Evolutionary conservation across 2,797 vertebrate species (phyloP).

Genomic region (Enteromius anoplus): DNA sequence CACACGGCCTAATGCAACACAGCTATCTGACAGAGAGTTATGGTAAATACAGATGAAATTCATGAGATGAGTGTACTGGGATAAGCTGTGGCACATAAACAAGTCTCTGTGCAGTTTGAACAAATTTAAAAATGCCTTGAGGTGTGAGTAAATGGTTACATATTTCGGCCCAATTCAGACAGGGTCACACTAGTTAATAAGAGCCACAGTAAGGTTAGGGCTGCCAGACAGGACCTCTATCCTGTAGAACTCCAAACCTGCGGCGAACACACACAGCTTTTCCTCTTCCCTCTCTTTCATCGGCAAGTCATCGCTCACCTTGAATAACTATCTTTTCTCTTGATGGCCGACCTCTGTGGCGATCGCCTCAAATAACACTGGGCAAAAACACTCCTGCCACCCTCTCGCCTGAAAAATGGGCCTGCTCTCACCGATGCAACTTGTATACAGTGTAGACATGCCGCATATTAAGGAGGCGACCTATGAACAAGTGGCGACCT

Average conservation of each 20-base stretch:
- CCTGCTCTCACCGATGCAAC: constrained; percentile 23
- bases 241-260: constrained; percentile 65
- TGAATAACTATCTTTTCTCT: constrained; percentile 72
- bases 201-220: constrained; percentile 64
- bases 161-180: constrained; percentile 49
- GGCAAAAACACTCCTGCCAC: constrained; percentile 65
- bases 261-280: constrained; percentile 51
- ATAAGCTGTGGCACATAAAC: constrained; percentile 48
- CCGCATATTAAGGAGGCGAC: constrained; percentile 49
- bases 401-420: constrained; percentile 65
- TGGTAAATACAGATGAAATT: constrained; percentile 46
- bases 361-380: constrained; percentile 72
- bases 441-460: constrained; percentile 23
- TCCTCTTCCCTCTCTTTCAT: constrained; percentile 41
- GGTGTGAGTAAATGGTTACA: constrained; percentile 43
- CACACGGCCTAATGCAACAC: constrained; percentile 9
- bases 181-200: constrained; percentile 74
- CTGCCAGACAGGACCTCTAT: constrained; percentile 62
- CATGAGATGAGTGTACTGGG: constrained; percentile 40
- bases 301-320: constrained; percentile 70
- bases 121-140: constrained; percentile 22
- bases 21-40: constrained; percentile 32
- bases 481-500: constrained; percentile 58
- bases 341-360: constrained; percentile 68
- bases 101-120: constrained; percentile 21